Evolutionary conservation across 2,113 vertebrate genomes (phyloP), one percentile per base, ranked within the genome.

Genomic region (Microtus ochrogaster): DNA sequence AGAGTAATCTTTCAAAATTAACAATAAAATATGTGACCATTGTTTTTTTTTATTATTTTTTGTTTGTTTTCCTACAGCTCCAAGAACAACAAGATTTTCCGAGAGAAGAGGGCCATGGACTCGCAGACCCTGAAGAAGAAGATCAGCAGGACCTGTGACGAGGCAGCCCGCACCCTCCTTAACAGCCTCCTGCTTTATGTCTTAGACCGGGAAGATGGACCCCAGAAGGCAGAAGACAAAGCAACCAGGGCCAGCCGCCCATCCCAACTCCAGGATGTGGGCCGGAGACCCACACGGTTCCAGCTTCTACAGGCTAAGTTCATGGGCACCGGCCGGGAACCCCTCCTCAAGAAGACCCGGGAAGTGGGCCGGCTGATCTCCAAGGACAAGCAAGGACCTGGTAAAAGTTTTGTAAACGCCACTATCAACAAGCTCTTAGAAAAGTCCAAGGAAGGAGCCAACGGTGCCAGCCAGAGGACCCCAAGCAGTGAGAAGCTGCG

Each of bases 281-380:
- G 24, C 55, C 98, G 93, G 12, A 93, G 98, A 17, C 98, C 99
- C 0, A 99, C 99, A 0, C 98, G 98, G 92, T 99, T 99, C 97
- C 99, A 99, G 97, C 98, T 99, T 73, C 98, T 99, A 76, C 98
- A 99, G 76, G 98, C 99, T 90, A 99, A 98, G 97, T 99, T 99
- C 97, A 98, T 98, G 96, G 98, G 99, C 85, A 93, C 89, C 17
- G 99, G 98, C n/a, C 99, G 99, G 0, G 99, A 99, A 96, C 98
- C 98, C 0, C 97, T 96, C 22, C 97, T 98, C 81, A 99, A 98
- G 91, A 98, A 98, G 94, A 98, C 99, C 73, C 98, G 99, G 95
- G 99, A 99, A 82, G 99, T 99, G 0, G 99, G 99, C 72, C 98
- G 98, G 90, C 98, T 99, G 90, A 97, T 98, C 70, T 97, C 98